A percentile compares a stretch with the other conserved stretches of the same genome.
Evolutionary conservation across 2,888 invertebrate species (phyloP).

Genomic region (Eumerus sabulonum): DNA sequence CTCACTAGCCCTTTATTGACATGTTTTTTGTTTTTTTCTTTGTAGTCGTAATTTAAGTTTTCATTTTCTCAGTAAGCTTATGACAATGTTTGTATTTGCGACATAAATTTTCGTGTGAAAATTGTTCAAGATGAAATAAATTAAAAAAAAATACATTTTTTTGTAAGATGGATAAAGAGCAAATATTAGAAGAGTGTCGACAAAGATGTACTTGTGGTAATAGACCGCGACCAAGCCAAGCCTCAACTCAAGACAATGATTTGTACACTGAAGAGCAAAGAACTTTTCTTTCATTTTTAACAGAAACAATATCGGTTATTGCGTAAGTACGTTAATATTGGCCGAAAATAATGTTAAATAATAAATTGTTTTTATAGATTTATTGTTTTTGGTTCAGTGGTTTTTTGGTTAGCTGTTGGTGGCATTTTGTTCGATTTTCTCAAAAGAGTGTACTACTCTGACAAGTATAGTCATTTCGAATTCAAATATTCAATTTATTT

Average conservation of each 20-base stretch:
- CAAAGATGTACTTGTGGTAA: slow-evolving; percentile 6
- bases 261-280: neutral
- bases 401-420: slow-evolving; percentile 40
- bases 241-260: neutral
- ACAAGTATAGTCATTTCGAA: slow-evolving; percentile 10
- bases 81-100: no score
- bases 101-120: slow-evolving; percentile 1
- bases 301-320: slow-evolving; percentile 14
- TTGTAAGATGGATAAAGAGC: slow-evolving; percentile 2
- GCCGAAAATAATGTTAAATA: no score
- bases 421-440: slow-evolving; percentile 21
- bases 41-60: no score
- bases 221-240: neutral
- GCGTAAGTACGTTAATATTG: neutral
- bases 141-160: no score
- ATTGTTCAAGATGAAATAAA: no score
- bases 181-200: slow-evolving; percentile 6
- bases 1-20: no score
- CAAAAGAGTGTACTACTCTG: slow-evolving; percentile 12
- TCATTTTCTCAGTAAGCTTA: no score
- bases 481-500: neutral
- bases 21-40: no score
- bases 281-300: neutral
- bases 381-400: slow-evolving; percentile 40
- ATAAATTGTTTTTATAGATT: slow-evolving; percentile 17